Evolutionary conservation across 2,113 vertebrate genomes (phyloP).

Genomic region (Cottus gobio): DNA sequence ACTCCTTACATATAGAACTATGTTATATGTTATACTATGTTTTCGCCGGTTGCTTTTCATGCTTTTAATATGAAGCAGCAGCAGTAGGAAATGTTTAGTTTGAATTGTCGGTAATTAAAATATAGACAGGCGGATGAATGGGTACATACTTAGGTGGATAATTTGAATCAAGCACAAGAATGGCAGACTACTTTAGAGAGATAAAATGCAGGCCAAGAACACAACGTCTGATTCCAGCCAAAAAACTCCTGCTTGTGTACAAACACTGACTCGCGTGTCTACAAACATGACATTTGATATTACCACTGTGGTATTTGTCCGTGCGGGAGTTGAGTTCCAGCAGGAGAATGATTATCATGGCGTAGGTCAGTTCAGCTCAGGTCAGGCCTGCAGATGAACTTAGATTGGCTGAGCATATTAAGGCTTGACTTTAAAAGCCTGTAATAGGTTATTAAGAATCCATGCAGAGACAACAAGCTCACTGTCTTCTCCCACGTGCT

Average conservation of each 20-base stretch:
- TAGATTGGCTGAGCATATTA: slow-evolving; percentile 24
- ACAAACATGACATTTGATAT: slow-evolving; percentile 2
- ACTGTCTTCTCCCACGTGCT: background rate
- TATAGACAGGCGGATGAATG: background rate
- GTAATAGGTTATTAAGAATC: background rate
- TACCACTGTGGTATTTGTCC: background rate
- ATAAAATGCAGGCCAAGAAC: background rate
- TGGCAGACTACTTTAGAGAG: background rate
- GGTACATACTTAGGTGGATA: background rate
- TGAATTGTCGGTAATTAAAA: background rate
- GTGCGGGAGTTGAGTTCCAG: background rate
- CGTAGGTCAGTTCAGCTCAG: slow-evolving; percentile 28
- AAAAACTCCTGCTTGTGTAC: background rate
- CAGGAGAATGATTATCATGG: background rate
- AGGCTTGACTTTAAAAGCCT: background rate
- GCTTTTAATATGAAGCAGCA: background rate
- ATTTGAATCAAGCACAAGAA: background rate
- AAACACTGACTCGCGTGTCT: slow-evolving; percentile 13
- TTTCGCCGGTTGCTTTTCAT: background rate
- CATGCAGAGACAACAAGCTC: background rate
- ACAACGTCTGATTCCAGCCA: background rate
- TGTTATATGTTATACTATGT: no score
- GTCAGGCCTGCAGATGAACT: slow-evolving; percentile 37
- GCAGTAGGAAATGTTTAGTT: background rate
- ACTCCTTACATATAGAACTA: no score